A percentile compares a stretch with the other conserved stretches of the same genome.
phyloP scores from a whole-genome alignment of 2,888 invertebrate genomes.

The Zygaena filipendulae region DNA sequence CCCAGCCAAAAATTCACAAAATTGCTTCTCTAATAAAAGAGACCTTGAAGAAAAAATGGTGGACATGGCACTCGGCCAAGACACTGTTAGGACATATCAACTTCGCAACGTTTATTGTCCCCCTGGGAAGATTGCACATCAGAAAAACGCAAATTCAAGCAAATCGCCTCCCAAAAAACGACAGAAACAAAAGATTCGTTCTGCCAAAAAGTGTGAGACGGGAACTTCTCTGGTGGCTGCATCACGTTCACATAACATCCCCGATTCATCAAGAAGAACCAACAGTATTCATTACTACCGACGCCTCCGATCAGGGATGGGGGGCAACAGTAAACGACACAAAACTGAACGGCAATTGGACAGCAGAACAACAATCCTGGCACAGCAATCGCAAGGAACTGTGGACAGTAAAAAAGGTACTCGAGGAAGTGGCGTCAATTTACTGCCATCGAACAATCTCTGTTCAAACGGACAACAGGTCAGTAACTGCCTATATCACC shows the following conservation, averaged over 20 bases:
- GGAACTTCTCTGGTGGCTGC: conserved; percentile 4
- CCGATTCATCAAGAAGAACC: conserved; percentile 4
- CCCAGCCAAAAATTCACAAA: too few relatives aligned
- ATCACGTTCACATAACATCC: conserved; percentile 5
- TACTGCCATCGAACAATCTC: conserved; percentile 7
- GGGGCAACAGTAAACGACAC: conserved; percentile 12
- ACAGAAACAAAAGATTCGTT: too few relatives aligned
- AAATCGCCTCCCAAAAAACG: too few relatives aligned
- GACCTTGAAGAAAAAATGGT: too few relatives aligned
- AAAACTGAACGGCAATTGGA: conserved; percentile 7
- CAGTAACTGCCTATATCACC: conserved; percentile 8
- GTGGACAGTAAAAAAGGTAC: conserved; percentile 5
- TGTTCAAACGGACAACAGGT: conserved; percentile 14
- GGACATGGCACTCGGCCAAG: too few relatives aligned
- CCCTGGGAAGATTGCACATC: too few relatives aligned
- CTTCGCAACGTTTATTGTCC: too few relatives aligned
- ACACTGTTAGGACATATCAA: too few relatives aligned
- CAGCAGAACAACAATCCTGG: conserved; percentile 6
- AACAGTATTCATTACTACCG: conserved; percentile 11
- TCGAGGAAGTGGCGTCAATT: neutral
- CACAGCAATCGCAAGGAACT: conserved; percentile 12
- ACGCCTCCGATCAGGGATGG: conserved; percentile 13
- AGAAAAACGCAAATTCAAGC: too few relatives aligned
- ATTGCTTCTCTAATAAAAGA: too few relatives aligned
- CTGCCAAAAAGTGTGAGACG: too few relatives aligned